phyloP scores from a whole-genome alignment of 2,113 vertebrate species.

The Greenwoodochromis staneri region DNA sequence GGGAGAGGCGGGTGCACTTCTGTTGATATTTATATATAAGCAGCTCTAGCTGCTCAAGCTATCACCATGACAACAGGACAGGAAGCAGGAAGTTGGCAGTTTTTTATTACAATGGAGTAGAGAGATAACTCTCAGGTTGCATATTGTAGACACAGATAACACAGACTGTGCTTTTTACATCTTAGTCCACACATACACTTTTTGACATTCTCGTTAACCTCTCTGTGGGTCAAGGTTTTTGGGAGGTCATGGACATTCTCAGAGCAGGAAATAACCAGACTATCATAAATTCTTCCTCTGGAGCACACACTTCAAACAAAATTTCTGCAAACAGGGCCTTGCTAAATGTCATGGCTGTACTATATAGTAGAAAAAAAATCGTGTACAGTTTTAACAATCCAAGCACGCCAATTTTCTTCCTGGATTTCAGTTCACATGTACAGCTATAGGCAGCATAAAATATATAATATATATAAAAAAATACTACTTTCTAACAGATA shows the following conservation, averaged over 20 bases:
- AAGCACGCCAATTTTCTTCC: background rate
- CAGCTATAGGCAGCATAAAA: background rate
- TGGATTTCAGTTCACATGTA: background rate
- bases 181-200: background rate
- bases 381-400: background rate
- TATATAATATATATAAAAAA: too few species aligned
- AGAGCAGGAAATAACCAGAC: background rate
- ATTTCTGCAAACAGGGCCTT: background rate
- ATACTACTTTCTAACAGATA: background rate
- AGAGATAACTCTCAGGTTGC: conserved; percentile 33
- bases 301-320: background rate
- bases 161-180: background rate
- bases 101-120: background rate
- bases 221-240: background rate
- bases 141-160: background rate
- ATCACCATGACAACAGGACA: conserved; percentile 50
- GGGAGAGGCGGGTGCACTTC: conserved; percentile 9
- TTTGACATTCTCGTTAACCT: background rate
- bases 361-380: background rate
- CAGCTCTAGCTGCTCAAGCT: background rate
- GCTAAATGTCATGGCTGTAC: background rate
- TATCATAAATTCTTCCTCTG: conserved; percentile 12
- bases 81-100: conserved; percentile 61
- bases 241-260: conserved; percentile 29
- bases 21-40: conserved; percentile 2